A percentile compares a stretch with the other conserved stretches of the same genome.
Conservation (phyloP, 23 tunicate species). For the Styela clava region DNA sequence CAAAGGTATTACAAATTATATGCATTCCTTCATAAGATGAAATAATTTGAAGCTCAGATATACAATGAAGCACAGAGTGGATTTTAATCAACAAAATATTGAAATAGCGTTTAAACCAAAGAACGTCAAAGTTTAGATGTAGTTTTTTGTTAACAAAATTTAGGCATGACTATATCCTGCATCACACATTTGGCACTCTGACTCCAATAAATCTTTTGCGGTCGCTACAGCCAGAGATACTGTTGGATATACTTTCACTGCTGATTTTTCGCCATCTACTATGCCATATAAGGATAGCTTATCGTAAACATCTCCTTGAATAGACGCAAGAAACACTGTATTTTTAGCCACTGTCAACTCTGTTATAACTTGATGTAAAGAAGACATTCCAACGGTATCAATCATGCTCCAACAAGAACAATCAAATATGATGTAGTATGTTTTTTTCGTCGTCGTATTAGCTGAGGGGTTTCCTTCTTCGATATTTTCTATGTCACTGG, state of each 20-base stretch:
- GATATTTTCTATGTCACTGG: neutral
- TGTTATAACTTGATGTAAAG: conserved; percentile 40
- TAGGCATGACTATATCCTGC: too few species aligned
- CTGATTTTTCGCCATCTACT: neutral
- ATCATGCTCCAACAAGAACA: conserved; percentile 82
- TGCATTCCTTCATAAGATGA: too few species aligned
- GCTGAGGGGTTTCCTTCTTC: neutral
- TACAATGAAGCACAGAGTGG: too few species aligned
- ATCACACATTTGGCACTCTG: too few species aligned
- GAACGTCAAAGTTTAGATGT: too few species aligned
- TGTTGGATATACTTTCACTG: neutral
- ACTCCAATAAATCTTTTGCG: neutral
- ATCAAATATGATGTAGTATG: conserved; percentile 52
- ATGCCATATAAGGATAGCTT: neutral
- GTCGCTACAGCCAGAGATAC: neutral
- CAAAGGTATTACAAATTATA: too few species aligned
- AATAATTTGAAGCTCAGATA: too few species aligned
- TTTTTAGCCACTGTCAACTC: neutral
- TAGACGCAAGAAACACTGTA: neutral
- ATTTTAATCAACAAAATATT: too few species aligned
- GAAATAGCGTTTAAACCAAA: too few species aligned
- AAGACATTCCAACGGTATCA: conserved; percentile 72
- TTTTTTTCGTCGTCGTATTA: neutral
- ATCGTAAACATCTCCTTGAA: neutral
- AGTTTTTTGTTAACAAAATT: too few species aligned